These are phyloP conservation scores for Penaeus indicus DNA, from an alignment of 1,140 invertebrate genomes.

Conservation along the genomic window DNA sequence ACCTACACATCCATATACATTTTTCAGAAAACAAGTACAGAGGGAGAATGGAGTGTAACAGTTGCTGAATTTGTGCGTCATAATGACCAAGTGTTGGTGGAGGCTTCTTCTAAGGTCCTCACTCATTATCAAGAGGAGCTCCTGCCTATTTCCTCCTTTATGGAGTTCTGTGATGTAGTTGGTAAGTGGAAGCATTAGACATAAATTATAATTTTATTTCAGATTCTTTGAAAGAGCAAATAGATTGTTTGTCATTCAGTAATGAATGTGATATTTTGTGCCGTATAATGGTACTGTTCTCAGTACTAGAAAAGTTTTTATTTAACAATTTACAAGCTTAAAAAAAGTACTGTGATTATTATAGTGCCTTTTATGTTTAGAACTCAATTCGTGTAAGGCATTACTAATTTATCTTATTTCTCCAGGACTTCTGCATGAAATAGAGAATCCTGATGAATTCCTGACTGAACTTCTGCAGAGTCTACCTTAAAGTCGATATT, in stretches of 20 bases:
- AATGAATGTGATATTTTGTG: too few species aligned
- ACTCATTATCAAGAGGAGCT: constrained; percentile 88
- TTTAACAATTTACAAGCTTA: neutral
- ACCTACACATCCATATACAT: neutral
- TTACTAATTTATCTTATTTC: constrained; percentile 67
- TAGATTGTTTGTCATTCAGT: neutral
- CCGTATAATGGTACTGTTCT: too few species aligned
- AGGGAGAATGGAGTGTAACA: constrained; percentile 87
- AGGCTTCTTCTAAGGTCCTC: constrained; percentile 87
- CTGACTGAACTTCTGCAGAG: constrained; percentile 72
- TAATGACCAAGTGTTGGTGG: constrained; percentile 91
- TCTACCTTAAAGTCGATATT: constrained; percentile 50
- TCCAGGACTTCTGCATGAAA: constrained; percentile 77
- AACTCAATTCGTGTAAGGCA: constrained; percentile 30
- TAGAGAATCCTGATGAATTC: constrained; percentile 75
- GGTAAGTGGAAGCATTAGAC: constrained; percentile 72
- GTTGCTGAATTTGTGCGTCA: constrained; percentile 94
- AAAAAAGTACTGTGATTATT: neutral
- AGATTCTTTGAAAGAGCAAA: neutral
- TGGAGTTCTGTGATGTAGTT: constrained; percentile 91
- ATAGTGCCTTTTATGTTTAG: constrained; percentile 40
- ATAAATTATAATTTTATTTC: neutral
- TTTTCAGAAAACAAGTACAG: constrained; percentile 71
- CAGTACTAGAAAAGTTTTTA: too few species aligned
- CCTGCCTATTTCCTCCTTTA: constrained; percentile 88